Evolutionary conservation across 2,797 vertebrate species (phyloP).

Genomic region (Sebastes matsubarae): DNA sequence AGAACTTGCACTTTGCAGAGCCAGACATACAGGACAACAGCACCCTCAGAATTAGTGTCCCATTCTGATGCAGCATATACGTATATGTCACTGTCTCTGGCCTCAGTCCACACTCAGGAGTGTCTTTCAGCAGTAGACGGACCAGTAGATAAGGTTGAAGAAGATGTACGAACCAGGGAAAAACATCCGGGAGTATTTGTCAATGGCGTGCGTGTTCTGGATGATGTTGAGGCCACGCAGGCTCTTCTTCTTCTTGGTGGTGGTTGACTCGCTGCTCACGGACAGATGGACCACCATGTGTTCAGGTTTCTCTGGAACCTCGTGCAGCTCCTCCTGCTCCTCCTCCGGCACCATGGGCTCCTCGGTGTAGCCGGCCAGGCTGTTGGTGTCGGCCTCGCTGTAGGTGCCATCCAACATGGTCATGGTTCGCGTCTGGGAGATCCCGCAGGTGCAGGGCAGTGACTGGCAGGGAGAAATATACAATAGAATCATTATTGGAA

Average conservation of each 20-base stretch:
- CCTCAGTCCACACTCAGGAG: background rate
- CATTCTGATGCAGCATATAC: background rate
- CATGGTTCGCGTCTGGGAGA: slow-evolving; percentile 90
- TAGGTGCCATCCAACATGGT: slow-evolving; percentile 90
- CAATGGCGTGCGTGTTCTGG: slow-evolving; percentile 94
- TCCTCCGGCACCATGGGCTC: slow-evolving; percentile 87
- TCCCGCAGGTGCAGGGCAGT: slow-evolving; percentile 89
- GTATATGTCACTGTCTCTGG: background rate
- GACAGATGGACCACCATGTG: slow-evolving; percentile 92
- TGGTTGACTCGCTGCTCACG: slow-evolving; percentile 86
- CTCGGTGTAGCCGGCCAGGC: slow-evolving; percentile 91
- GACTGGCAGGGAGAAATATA: slow-evolving; percentile 58
- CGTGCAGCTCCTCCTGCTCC: slow-evolving; percentile 84
- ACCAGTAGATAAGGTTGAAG: slow-evolving; percentile 99
- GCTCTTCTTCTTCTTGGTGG: slow-evolving; percentile 89
- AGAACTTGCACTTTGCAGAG: background rate
- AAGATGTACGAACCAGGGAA: slow-evolving; percentile 97
- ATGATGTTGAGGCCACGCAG: slow-evolving; percentile 87
- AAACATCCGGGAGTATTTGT: slow-evolving; percentile 95
- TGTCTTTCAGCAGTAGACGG: slow-evolving; percentile 88
- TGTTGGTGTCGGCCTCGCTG: slow-evolving; percentile 94
- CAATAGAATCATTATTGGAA: background rate
- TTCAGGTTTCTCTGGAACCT: slow-evolving; percentile 85
- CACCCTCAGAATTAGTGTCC: background rate
- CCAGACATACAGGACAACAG: background rate